These are phyloP conservation scores for Drosophila prosaltans DNA, from an alignment of 1,140 invertebrate species.

Conservation along the genomic window DNA sequence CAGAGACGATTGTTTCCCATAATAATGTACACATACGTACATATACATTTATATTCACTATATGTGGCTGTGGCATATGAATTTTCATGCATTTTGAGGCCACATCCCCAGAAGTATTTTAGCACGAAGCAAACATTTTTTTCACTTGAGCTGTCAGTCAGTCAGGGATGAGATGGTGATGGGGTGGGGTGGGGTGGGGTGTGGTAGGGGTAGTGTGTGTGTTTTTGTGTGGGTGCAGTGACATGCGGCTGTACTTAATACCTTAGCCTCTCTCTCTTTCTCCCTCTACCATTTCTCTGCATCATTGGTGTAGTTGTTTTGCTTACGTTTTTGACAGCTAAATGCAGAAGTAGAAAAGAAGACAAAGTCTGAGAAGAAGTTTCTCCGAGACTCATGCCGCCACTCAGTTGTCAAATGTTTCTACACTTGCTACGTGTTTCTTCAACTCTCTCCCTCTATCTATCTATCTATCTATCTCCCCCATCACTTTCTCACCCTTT, in stretches of 20 bases:
- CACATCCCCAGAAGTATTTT: conserved; percentile 68
- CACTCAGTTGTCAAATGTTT: conserved; percentile 73
- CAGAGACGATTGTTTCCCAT: conserved; percentile 72
- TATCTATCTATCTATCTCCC: background rate
- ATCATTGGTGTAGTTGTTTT: conserved; percentile 36
- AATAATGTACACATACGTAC: conserved; percentile 32
- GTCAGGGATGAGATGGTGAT: background rate
- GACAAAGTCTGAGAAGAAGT: conserved; percentile 30
- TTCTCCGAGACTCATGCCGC: conserved; percentile 33
- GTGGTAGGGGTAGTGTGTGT: background rate
- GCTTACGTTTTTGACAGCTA: conserved; percentile 76
- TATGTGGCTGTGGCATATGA: conserved; percentile 62
- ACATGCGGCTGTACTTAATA: conserved; percentile 34
- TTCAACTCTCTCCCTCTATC: background rate
- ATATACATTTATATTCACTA: background rate
- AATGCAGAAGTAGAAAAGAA: conserved; percentile 60
- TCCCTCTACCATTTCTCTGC: conserved; percentile 2
- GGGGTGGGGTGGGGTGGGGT: background rate
- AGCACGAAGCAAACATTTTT: conserved; percentile 58
- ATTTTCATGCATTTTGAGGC: conserved; percentile 76
- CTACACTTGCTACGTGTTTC: conserved; percentile 57
- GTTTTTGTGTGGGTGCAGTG: conserved; percentile 53
- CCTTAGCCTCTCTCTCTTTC: conserved; percentile 7
- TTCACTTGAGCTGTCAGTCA: conserved; percentile 73
- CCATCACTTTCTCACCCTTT: conserved; percentile 24